Conservation (phyloP, 2,113 vertebrate species). For the Apus apus region DNA sequence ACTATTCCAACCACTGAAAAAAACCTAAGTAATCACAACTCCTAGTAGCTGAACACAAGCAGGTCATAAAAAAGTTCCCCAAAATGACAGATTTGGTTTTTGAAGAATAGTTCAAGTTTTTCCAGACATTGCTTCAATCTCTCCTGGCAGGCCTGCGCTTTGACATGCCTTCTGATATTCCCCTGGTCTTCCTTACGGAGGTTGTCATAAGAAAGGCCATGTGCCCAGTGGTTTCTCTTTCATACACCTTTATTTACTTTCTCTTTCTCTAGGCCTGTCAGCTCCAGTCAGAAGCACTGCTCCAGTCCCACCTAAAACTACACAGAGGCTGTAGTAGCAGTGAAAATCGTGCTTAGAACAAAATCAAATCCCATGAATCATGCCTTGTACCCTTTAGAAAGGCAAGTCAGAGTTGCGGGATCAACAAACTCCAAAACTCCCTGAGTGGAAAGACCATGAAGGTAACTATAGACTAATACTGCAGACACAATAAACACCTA, state of each 20-base stretch:
- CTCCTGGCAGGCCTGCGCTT: not conserved
- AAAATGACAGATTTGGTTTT: not conserved
- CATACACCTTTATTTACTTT: not conserved
- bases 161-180: not conserved
- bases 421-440: not conserved
- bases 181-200: not conserved
- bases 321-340: accelerated
- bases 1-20: not conserved
- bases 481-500: not conserved
- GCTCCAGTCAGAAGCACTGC: not conserved
- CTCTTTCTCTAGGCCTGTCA: not conserved
- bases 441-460: not conserved
- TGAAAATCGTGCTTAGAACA: not conserved
- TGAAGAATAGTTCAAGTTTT: not conserved
- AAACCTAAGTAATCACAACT: not conserved
- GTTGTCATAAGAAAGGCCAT: not conserved
- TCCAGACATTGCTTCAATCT: not conserved
- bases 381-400: not conserved
- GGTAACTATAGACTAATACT: not conserved
- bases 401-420: not conserved
- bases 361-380: not conserved
- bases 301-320: not conserved
- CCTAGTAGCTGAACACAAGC: not conserved
- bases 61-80: not conserved
- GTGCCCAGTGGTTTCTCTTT: not conserved